Evolutionary conservation across 2,888 invertebrate genomes (phyloP).

Genomic region (Aleiodes leptofemur): DNA sequence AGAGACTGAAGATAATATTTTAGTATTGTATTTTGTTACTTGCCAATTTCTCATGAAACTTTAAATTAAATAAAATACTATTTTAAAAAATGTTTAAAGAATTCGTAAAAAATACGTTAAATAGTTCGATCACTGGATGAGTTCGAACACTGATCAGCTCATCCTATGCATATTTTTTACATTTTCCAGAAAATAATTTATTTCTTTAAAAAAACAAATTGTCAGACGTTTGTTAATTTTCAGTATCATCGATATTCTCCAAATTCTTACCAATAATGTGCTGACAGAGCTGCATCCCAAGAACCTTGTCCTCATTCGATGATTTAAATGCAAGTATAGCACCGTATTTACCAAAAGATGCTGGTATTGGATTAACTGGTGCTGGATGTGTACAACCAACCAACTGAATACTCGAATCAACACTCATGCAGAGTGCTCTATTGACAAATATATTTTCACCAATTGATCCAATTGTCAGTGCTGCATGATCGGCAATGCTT

Average conservation of each 20-base stretch:
- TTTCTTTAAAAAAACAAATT: conserved; percentile 19
- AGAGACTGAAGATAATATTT: too few relatives aligned
- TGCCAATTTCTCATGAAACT: too few relatives aligned
- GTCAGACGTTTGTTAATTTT: not conserved
- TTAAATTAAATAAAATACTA: too few relatives aligned
- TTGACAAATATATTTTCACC: conserved; percentile 93
- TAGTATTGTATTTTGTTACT: too few relatives aligned
- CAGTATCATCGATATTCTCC: not conserved
- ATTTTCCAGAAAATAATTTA: too few relatives aligned
- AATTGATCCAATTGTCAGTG: conserved; percentile 89
- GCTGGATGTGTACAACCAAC: conserved; percentile 89
- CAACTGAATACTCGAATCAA: conserved; percentile 77
- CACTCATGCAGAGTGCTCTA: conserved; percentile 86
- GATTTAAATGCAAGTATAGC: conserved; percentile 85
- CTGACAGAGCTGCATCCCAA: conserved; percentile 90
- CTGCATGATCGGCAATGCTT: conserved; percentile 87
- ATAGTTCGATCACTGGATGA: not conserved
- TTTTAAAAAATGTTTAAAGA: too few relatives aligned
- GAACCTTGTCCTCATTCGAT: conserved; percentile 69
- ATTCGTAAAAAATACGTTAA: too few relatives aligned
- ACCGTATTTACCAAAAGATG: conserved; percentile 89
- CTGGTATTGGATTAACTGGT: conserved; percentile 75
- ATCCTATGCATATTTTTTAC: too few relatives aligned
- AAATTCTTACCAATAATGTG: conserved; percentile 86
- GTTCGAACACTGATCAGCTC: too few relatives aligned